Evolutionary conservation across 30 jellyfish, hydroid and myxozoan species (phyloP).

Genomic region (Clytia hemisphaerica): DNA sequence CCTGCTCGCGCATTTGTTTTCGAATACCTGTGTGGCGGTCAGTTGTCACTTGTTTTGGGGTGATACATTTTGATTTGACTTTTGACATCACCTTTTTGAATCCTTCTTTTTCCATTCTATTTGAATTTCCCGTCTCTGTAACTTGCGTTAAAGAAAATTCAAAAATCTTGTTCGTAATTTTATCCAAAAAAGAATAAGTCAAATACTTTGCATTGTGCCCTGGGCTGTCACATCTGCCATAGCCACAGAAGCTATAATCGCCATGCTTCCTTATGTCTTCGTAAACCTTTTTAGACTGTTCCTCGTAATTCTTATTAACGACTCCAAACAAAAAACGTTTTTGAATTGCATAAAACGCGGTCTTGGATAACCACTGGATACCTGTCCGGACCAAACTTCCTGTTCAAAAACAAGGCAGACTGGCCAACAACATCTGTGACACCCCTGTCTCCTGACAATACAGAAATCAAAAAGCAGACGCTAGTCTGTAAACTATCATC

Average conservation of each 20-base stretch:
- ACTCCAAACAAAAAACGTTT: too few species aligned
- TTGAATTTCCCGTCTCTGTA: slow-evolving; percentile 23
- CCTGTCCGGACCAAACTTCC: too few species aligned
- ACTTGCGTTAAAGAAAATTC: slow-evolving; percentile 12
- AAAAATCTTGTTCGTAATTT: not conserved
- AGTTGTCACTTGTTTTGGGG: slow-evolving; percentile 14
- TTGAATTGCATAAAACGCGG: too few species aligned
- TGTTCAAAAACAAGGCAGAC: too few species aligned
- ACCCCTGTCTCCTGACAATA: too few species aligned
- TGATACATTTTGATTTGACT: not conserved
- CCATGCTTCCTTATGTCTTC: too few species aligned
- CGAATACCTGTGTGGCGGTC: slow-evolving; percentile 31
- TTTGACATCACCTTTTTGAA: not conserved
- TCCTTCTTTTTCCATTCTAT: slow-evolving; percentile 34
- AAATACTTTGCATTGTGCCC: slow-evolving; percentile 25
- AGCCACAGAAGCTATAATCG: slow-evolving; percentile 29
- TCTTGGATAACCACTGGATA: too few species aligned
- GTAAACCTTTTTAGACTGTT: too few species aligned
- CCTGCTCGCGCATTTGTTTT: slow-evolving; percentile 19
- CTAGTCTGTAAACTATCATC: too few species aligned
- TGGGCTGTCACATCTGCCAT: slow-evolving; percentile 23
- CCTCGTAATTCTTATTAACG: too few species aligned
- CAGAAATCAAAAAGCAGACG: too few species aligned
- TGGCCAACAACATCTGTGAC: too few species aligned
- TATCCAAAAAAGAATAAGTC: slow-evolving; percentile 12